These are phyloP conservation scores for Podargus strigoides DNA, from an alignment of 2,797 vertebrate species.

Conservation along the genomic window DNA sequence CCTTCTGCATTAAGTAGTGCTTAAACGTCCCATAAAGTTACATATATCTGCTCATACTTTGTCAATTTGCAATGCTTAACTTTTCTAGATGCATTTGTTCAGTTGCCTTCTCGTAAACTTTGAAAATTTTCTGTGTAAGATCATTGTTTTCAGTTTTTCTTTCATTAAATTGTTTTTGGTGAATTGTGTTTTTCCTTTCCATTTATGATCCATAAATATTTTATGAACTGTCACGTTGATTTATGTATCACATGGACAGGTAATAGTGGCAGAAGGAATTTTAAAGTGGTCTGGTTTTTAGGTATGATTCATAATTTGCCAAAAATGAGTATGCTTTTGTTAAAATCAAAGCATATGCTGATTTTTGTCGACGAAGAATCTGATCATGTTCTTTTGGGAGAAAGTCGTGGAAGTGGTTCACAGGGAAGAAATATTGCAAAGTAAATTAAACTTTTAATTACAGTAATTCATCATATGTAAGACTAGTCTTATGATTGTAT, in stretches of 20 bases:
- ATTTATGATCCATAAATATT: neutral
- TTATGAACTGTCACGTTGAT: too few relatives aligned
- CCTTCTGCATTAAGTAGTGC: neutral
- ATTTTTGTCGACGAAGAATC: neutral
- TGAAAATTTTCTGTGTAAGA: neutral
- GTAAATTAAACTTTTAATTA: neutral
- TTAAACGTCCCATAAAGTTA: neutral
- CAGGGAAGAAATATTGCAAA: neutral
- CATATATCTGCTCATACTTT: neutral
- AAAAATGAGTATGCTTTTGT: neutral
- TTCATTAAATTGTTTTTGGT: neutral
- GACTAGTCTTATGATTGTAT: neutral
- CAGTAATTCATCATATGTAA: neutral
- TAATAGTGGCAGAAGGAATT: neutral
- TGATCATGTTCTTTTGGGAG: neutral
- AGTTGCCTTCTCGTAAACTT: neutral
- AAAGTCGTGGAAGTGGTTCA: neutral
- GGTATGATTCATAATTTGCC: neutral
- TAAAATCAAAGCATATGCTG: neutral
- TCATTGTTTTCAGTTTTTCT: neutral
- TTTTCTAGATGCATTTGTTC: neutral
- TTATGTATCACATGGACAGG: neutral
- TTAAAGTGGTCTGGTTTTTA: neutral
- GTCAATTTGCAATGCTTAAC: neutral
- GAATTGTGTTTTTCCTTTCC: neutral